Conservation (phyloP, 2,113 vertebrate species). For the Sphyrna mokarran region DNA sequence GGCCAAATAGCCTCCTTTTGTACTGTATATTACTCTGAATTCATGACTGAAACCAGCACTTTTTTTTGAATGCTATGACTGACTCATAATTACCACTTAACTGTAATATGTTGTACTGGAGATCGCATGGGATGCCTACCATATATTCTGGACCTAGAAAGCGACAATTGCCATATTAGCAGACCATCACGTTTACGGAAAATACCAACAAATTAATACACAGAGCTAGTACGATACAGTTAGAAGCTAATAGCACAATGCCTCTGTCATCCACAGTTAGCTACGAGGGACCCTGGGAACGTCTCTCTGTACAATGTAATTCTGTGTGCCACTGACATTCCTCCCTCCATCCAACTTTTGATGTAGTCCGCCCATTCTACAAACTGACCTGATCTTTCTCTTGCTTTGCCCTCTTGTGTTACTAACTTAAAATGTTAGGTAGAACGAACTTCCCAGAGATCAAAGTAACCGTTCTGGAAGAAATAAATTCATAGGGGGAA, state of each 20-base stretch:
- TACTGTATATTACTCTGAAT: neutral
- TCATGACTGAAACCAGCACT: neutral
- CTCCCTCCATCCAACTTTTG: neutral
- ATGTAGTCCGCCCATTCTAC: neutral
- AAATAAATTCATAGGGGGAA: neutral
- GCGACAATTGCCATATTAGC: neutral
- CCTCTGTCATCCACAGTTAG: neutral
- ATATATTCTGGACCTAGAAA: neutral
- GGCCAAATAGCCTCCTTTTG: neutral
- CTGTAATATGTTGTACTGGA: neutral
- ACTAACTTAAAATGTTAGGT: neutral
- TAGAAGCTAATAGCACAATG: neutral
- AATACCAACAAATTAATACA: neutral
- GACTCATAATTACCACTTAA: neutral
- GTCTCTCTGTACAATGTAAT: neutral
- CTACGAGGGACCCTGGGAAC: neutral
- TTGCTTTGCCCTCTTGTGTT: neutral
- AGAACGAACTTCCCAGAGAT: neutral
- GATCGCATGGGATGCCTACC: neutral
- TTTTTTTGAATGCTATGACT: neutral
- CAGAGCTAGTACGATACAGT: neutral
- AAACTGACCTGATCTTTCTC: neutral
- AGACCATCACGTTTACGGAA: neutral
- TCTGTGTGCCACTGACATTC: neutral
- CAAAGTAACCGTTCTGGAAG: neutral